These are phyloP conservation scores for Cyprinodon tularosa DNA, from an alignment of 2,113 vertebrate species.

Conservation along the genomic window DNA sequence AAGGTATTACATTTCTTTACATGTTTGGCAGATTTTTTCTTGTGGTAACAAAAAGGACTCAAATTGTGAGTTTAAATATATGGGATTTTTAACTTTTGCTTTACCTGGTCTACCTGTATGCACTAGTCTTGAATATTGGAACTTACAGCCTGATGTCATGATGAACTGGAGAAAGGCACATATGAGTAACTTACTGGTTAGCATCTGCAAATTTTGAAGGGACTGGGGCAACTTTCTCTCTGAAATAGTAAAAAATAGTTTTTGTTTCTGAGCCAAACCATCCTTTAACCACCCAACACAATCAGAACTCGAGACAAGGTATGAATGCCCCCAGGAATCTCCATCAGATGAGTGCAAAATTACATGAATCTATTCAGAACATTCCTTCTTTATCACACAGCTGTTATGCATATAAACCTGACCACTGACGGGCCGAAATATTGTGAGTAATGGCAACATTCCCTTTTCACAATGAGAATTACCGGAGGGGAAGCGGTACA, in stretches of 20 bases:
- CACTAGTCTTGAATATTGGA: neutral
- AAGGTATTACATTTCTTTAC: neutral
- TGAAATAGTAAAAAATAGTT: neutral
- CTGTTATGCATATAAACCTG: slow-evolving; percentile 18
- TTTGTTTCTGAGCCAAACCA: neutral
- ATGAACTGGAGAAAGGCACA: neutral
- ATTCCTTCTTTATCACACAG: neutral
- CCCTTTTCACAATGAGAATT: neutral
- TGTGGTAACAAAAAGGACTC: neutral
- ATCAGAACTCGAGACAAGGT: neutral
- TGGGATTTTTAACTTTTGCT: neutral
- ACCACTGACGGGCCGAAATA: neutral
- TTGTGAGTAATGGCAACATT: neutral
- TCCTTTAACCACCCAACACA: neutral
- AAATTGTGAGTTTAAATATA: neutral
- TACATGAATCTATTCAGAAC: slow-evolving; percentile 1
- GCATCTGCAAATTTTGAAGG: neutral
- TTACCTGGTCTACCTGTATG: neutral
- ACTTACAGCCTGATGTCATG: neutral
- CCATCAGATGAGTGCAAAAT: neutral
- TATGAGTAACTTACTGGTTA: neutral
- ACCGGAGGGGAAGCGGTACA: neutral
- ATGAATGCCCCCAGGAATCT: neutral
- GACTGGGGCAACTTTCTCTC: neutral
- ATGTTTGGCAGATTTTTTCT: neutral